Evolutionary conservation across 1,140 invertebrate species (phyloP), one percentile per base, ranked within the genome.

Genomic region (Meloidogyne hapla): DNA sequence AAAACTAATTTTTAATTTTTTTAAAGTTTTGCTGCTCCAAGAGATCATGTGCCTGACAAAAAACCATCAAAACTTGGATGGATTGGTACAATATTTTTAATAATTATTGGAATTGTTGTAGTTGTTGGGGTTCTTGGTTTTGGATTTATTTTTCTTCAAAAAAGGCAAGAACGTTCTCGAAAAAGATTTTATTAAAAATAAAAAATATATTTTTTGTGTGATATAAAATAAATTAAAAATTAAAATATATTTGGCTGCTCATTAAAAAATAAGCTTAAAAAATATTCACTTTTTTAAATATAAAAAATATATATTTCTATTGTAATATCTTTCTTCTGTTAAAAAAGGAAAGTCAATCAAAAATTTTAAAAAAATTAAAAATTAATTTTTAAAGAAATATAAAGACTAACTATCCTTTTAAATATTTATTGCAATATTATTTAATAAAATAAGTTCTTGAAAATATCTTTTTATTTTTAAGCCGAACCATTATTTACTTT

Each of bases 51-150:
- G 18, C 73, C 77, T 1, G 84, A 87, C 71, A 74, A 77, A 2
- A 73, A 72, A 48, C 85, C 85, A 23, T 86, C 85, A 38, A 84
- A 87, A 56, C 75, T 86, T n/a, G 81, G 85, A 12, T 84, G 82
- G 80, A 40, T 84, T 26, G 84, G 82, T 13, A 86, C 84, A 15
- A 80, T 80, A 10, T 67, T 85, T 18, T 74, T 85, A 18, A 70
- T 87, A 12, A 74, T 85, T 73, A 75, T 87, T 62, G 84, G 73
- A n/a, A 76, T 87, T 38, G 83, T 80, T 70, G 84, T 84, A 25
- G 70, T 84, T 21, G 77, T 84, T 65, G 83, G 81, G 12, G 83
- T 72, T 13, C 69, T 85, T 25, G 81, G 68, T 12, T 87, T 85
- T 61, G 85, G 85, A 13, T 69, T 84, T 10, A 48, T 82, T 45